These are phyloP conservation scores for Miichthys miiuy DNA, from an alignment of 2,797 vertebrate genomes.

Conservation along the genomic window DNA sequence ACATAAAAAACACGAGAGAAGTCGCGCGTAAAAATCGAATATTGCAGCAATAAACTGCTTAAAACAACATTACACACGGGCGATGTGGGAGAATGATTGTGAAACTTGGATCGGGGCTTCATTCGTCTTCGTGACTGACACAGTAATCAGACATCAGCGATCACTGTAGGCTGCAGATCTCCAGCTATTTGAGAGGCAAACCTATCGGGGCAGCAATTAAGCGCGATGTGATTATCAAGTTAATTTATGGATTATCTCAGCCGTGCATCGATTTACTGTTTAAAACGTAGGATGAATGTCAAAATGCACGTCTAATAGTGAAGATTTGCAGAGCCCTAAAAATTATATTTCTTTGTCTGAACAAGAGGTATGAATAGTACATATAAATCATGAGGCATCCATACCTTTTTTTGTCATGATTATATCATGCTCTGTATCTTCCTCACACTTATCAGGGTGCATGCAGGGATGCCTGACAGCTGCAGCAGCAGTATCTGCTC, in stretches of 20 bases:
- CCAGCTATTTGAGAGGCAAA: constrained; percentile 28
- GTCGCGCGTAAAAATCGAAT: too few species aligned
- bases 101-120: constrained; percentile 57
- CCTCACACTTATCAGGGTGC: constrained; percentile 28
- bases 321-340: background rate
- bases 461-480: constrained; percentile 45
- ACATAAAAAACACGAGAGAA: background rate
- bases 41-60: background rate
- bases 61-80: background rate
- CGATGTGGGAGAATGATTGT: constrained; percentile 1
- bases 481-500: constrained; percentile 45
- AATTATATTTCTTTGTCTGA: constrained; percentile 28
- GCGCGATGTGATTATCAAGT: constrained; percentile 23
- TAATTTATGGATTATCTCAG: constrained; percentile 11
- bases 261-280: constrained; percentile 10
- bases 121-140: constrained; percentile 63
- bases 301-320: background rate
- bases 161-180: constrained; percentile 56
- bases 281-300: background rate
- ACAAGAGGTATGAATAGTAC: background rate
- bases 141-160: constrained; percentile 39
- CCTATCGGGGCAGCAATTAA: constrained; percentile 30
- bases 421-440: background rate
- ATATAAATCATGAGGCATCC: background rate
- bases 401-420: background rate